Percentiles rank a stretch among this genome's conserved stretches.
Conservation (phyloP, 2,797 vertebrate species). For the Hyperoplus immaculatus region DNA sequence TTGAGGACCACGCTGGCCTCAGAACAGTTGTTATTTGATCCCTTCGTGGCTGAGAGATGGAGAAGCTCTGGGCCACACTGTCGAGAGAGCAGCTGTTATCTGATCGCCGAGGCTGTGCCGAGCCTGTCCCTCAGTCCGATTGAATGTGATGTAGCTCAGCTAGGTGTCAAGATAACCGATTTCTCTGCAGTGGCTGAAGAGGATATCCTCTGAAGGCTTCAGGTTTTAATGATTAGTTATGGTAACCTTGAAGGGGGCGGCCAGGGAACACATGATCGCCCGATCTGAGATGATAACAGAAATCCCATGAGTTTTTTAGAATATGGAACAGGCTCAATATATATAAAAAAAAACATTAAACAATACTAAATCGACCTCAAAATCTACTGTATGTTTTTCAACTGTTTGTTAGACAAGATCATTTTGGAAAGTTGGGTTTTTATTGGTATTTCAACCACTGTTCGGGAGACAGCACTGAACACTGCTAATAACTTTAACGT, state of each 20-base stretch:
- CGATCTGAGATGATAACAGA: slow-evolving; percentile 71
- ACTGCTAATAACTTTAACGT: background rate
- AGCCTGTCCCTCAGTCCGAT: slow-evolving; percentile 66
- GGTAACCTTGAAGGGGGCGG: slow-evolving; percentile 66
- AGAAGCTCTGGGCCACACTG: slow-evolving; percentile 43
- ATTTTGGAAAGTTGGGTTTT: background rate
- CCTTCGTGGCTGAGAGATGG: slow-evolving; percentile 35
- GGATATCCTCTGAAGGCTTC: slow-evolving; percentile 70
- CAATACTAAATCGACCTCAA: background rate
- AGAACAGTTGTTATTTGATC: slow-evolving; percentile 64
- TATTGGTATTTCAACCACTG: background rate
- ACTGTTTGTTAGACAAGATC: no score
- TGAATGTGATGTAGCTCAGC: slow-evolving; percentile 72
- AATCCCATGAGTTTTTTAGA: slow-evolving; percentile 37
- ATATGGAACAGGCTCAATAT: background rate
- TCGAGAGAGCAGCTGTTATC: slow-evolving; percentile 62
- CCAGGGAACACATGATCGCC: slow-evolving; percentile 57
- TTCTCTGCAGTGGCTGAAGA: slow-evolving; percentile 57
- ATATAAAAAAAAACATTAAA: slow-evolving; percentile 3
- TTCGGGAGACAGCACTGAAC: no score
- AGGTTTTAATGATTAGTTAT: slow-evolving; percentile 66
- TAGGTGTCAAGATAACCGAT: slow-evolving; percentile 70
- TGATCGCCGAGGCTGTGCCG: slow-evolving; percentile 56
- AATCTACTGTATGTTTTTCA: background rate
- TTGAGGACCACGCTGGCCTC: slow-evolving; percentile 47